Evolutionary conservation across 2,797 vertebrate genomes (phyloP), one percentile per base, ranked within the genome.

Genomic region (Notamacropus eugenii): DNA sequence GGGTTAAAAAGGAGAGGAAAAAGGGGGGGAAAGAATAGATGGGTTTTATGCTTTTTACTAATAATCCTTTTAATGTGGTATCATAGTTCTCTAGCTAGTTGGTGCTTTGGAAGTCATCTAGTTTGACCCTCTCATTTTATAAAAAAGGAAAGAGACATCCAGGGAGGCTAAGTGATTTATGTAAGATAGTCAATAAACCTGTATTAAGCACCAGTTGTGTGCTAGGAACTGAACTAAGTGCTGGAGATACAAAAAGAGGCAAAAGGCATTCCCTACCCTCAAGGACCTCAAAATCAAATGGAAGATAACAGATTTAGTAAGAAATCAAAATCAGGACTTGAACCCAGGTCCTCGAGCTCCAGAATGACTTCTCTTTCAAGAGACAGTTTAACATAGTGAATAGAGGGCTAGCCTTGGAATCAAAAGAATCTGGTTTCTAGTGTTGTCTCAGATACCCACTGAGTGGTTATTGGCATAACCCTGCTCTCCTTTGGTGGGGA

Each of bases 1-100:
- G 95, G 94, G 96, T 98, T 98, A 97, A 97, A 97, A 97, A 97
- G 97, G 97, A 97, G 97, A 97, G 97, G 97, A 97, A 97, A 97
- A 40, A 46, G 40, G 27, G 74, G 40, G 40, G 74, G 40, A 34
- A 34, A 87, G 24, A 27, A 50, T 91, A n/a, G 90, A 34, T 55
- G 19, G 52, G 24, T 54, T 55, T 34, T 91, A 34, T 54, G 54
- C 90, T 90, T 87, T 50, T 91, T 91, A 55, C 95, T 96, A 97
- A 96, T 97, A 97, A 97, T 97, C 97, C 96, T 98, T 98, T 98
- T 97, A 98, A 97, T 97, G 95, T 96, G 96, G 40, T 8, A 46
- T 87, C 40, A 87, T 87, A 31, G 9, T 46, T 27, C 74, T 82
- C 3, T 24, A 82, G 22, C 40, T 87, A 0, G 0, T 46, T 46